These are phyloP conservation scores for Orestias chungarensis DNA, from an alignment of 2,797 vertebrate genomes.

Conservation along the genomic window DNA sequence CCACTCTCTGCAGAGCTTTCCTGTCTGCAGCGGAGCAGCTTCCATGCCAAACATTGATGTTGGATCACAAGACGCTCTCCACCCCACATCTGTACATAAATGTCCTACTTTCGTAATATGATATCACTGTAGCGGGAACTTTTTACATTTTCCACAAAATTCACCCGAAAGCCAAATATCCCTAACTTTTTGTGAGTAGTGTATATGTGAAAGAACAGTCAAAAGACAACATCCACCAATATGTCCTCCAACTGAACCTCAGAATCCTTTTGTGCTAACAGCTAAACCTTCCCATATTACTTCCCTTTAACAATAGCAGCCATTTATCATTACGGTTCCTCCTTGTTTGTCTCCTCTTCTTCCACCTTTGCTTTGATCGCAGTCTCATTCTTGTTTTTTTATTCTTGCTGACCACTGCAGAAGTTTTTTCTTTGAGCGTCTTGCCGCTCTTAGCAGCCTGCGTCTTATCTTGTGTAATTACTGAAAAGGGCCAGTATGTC, in stretches of 20 bases:
- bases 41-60: no score
- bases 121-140: no score
- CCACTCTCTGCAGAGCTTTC: no score
- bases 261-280: background rate
- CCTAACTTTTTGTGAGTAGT: no score
- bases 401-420: conserved; percentile 56
- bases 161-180: no score
- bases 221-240: background rate
- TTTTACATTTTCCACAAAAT: no score
- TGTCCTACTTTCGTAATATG: no score
- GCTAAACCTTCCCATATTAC: background rate
- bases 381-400: conserved; percentile 5
- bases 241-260: no score
- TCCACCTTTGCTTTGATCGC: conserved; percentile 45
- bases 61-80: no score
- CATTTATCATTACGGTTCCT: conserved; percentile 12
- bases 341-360: conserved; percentile 4
- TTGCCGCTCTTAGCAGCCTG: conserved; percentile 24
- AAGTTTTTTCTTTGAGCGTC: conserved; percentile 55
- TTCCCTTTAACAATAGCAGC: conserved; percentile 17
- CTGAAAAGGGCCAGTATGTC: conserved; percentile 4
- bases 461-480: conserved; percentile 70
- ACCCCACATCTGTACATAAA: no score
- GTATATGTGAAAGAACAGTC: no score
- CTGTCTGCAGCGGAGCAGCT: no score